phyloP scores from a whole-genome alignment of 2,113 vertebrate genomes.

The Tachuris rubrigastra region DNA sequence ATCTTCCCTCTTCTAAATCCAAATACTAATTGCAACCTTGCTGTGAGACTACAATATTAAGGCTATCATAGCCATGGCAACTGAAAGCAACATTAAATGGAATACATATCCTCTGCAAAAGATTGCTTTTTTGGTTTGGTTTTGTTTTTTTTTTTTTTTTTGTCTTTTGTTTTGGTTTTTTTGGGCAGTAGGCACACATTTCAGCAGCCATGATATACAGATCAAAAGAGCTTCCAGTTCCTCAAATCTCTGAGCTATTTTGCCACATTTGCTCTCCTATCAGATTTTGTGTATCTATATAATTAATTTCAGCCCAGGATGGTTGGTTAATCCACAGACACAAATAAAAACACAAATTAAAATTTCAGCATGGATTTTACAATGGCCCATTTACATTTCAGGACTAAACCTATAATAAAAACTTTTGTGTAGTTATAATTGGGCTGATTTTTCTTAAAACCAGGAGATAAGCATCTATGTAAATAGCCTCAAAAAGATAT shows the following conservation, averaged over 20 bases:
- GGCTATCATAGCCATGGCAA: slow-evolving; percentile 75
- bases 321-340: slow-evolving; percentile 59
- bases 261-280: slow-evolving; percentile 1
- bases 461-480: slow-evolving; percentile 68
- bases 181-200: slow-evolving; percentile 6
- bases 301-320: slow-evolving; percentile 58
- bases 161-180: background rate
- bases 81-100: slow-evolving; percentile 61
- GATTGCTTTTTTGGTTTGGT: background rate
- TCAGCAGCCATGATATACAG: background rate
- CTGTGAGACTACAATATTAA: slow-evolving; percentile 71
- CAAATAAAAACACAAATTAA: slow-evolving; percentile 64
- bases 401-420: slow-evolving; percentile 70
- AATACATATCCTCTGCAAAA: slow-evolving; percentile 10
- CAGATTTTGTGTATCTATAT: slow-evolving; percentile 39
- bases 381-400: slow-evolving; percentile 66
- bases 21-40: slow-evolving; percentile 81
- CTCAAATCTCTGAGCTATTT: slow-evolving; percentile 47
- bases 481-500: slow-evolving; percentile 71
- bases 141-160: background rate
- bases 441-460: slow-evolving; percentile 68
- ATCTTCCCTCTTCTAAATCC: slow-evolving; percentile 75
- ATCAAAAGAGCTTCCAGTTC: slow-evolving; percentile 35
- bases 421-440: slow-evolving; percentile 74
- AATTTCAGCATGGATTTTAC: slow-evolving; percentile 65